Percentiles rank a stretch among this genome's conserved stretches.
These are phyloP conservation scores for Panthera tigris DNA, from an alignment of 2,113 vertebrate genomes.

Conservation along the genomic window DNA sequence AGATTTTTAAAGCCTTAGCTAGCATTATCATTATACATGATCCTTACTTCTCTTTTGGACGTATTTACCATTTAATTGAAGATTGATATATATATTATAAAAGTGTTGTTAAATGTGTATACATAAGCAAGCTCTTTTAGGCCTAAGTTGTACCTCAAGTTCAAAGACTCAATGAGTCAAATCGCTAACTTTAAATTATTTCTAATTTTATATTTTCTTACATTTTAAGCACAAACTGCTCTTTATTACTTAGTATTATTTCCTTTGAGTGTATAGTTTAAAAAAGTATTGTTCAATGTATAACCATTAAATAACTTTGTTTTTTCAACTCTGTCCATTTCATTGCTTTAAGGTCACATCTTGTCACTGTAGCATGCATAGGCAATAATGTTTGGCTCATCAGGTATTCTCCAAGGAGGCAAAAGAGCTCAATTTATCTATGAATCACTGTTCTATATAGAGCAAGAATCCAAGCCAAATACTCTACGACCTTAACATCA, in stretches of 20 bases:
- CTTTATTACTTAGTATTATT: background rate
- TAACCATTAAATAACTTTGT: slow-evolving; percentile 42
- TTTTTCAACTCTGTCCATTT: background rate
- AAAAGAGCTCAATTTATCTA: background rate
- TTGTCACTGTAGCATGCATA: background rate
- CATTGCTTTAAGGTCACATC: background rate
- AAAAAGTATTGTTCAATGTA: background rate
- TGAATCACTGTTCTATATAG: background rate
- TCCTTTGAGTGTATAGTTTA: background rate
- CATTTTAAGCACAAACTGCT: background rate
- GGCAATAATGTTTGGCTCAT: background rate
- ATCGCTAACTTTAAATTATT: background rate
- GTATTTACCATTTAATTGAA: background rate
- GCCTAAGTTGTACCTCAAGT: background rate
- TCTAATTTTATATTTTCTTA: background rate
- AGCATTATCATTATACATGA: background rate
- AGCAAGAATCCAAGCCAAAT: slow-evolving; percentile 2
- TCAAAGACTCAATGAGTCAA: background rate
- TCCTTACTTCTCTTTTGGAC: background rate
- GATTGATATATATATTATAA: background rate
- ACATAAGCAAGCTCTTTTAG: background rate
- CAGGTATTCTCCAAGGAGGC: background rate
- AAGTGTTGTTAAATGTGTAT: background rate
- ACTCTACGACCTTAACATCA: background rate
- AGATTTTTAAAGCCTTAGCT: background rate